Percentiles rank a stretch among this genome's conserved stretches.
Evolutionary conservation across 2,888 invertebrate species (phyloP).

Genomic region (Diarsia rubi): DNA sequence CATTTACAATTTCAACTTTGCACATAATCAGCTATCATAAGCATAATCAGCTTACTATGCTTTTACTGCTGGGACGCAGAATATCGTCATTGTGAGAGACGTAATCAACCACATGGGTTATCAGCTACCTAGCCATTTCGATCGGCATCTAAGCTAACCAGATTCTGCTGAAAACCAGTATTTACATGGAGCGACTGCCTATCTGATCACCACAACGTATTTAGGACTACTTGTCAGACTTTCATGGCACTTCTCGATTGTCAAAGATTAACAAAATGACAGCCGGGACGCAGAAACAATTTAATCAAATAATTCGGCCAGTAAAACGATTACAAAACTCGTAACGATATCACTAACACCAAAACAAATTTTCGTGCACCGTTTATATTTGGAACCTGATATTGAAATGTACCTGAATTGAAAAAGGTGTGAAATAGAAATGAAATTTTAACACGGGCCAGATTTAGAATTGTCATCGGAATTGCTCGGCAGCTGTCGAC

Average conservation of each 20-base stretch:
- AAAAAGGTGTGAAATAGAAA: conserved; percentile 44
- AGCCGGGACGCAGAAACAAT: too few relatives aligned
- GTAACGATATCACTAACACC: neutral
- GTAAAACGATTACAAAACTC: neutral
- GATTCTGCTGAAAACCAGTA: too few relatives aligned
- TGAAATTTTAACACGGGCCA: conserved; percentile 33
- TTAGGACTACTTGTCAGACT: too few relatives aligned
- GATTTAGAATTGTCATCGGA: conserved; percentile 53
- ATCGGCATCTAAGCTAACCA: too few relatives aligned
- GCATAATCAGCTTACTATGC: neutral
- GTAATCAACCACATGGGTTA: neutral
- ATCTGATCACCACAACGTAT: too few relatives aligned
- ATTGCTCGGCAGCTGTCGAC: conserved; percentile 55
- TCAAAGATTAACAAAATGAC: too few relatives aligned
- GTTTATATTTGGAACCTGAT: conserved; percentile 12
- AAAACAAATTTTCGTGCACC: neutral
- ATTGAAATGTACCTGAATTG: conserved; percentile 31
- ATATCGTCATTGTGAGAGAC: neutral
- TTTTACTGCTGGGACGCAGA: neutral
- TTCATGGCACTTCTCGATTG: too few relatives aligned
- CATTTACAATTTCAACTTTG: neutral
- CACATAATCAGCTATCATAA: neutral
- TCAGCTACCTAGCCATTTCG: too few relatives aligned
- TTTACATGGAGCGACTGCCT: too few relatives aligned
- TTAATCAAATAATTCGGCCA: too few relatives aligned